phyloP scores from a whole-genome alignment of 2,113 vertebrate species.

The Pandion haliaetus region DNA sequence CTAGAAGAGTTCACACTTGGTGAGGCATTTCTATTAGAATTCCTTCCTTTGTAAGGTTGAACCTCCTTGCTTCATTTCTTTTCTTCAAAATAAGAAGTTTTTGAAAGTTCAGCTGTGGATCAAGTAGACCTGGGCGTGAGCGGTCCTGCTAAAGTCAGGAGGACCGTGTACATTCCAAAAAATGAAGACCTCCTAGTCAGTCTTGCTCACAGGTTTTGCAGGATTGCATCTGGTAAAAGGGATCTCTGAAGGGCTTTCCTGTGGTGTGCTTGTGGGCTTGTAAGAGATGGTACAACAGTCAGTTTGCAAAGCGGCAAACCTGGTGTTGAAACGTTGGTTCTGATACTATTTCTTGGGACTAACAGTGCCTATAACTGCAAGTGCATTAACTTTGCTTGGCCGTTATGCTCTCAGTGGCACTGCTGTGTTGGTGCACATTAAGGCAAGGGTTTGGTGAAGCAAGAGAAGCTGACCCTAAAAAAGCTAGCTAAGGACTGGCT shows the following conservation, averaged over 20 bases:
- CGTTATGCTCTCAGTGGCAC: not conserved
- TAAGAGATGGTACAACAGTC: not conserved
- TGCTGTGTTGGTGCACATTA: not conserved
- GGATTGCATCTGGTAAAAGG: accelerated
- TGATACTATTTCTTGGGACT: not conserved
- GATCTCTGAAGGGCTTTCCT: not conserved
- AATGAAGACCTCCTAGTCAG: not conserved
- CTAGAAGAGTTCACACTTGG: not conserved
- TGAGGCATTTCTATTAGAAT: not conserved
- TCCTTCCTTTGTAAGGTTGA: not conserved
- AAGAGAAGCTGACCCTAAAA: not conserved
- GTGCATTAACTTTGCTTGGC: accelerated
- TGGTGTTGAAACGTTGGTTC: not conserved
- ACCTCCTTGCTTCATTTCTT: not conserved
- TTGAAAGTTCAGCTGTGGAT: not conserved
- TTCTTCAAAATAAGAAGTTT: not conserved
- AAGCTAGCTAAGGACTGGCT: not conserved
- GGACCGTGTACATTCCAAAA: not conserved
- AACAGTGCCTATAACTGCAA: not conserved
- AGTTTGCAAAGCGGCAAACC: not conserved
- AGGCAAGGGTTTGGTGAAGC: not conserved
- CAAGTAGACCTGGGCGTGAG: not conserved
- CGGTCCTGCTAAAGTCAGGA: not conserved
- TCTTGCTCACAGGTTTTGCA: not conserved
- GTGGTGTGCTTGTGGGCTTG: not conserved